These are phyloP conservation scores for Mastigias papua DNA, from an alignment of 30 jellyfish, hydroid and myxozoan species.

Conservation along the genomic window DNA sequence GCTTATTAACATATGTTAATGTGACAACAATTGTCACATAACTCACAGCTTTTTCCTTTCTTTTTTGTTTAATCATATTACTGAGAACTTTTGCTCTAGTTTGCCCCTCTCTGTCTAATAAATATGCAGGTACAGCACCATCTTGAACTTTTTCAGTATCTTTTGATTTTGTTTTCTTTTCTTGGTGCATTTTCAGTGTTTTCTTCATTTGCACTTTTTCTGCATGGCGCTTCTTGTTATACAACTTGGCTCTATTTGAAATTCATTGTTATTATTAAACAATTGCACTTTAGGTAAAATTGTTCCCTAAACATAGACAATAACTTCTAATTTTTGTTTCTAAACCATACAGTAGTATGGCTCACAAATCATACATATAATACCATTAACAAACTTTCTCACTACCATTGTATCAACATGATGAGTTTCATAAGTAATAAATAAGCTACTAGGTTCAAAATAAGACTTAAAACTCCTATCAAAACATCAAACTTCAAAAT, in stretches of 20 bases:
- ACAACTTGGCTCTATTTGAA: conserved; percentile 84
- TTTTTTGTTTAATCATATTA: conserved; percentile 97
- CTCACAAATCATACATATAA: too few species aligned
- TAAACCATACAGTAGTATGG: too few species aligned
- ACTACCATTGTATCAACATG: too few species aligned
- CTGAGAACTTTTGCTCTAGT: conserved; percentile 97
- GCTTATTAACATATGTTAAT: too few species aligned
- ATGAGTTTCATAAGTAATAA: too few species aligned
- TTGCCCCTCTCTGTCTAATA: conserved; percentile 98
- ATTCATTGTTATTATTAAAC: neutral
- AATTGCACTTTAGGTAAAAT: too few species aligned
- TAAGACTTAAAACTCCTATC: neutral
- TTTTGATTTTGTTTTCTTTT: conserved; percentile 91
- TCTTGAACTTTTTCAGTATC: conserved; percentile 89
- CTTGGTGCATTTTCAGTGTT: conserved; percentile 97
- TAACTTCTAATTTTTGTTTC: too few species aligned
- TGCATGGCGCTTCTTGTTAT: conserved; percentile 97
- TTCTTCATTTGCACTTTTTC: conserved; percentile 97
- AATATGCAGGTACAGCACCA: conserved; percentile 99
- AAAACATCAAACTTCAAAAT: too few species aligned
- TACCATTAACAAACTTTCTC: too few species aligned
- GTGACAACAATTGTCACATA: too few species aligned
- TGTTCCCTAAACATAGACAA: too few species aligned
- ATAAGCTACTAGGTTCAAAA: neutral
- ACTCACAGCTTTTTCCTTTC: conserved; percentile 99